Evolutionary conservation across 2,113 vertebrate species (phyloP), one percentile per base, ranked within the genome.

Genomic region (Passer montanus): DNA sequence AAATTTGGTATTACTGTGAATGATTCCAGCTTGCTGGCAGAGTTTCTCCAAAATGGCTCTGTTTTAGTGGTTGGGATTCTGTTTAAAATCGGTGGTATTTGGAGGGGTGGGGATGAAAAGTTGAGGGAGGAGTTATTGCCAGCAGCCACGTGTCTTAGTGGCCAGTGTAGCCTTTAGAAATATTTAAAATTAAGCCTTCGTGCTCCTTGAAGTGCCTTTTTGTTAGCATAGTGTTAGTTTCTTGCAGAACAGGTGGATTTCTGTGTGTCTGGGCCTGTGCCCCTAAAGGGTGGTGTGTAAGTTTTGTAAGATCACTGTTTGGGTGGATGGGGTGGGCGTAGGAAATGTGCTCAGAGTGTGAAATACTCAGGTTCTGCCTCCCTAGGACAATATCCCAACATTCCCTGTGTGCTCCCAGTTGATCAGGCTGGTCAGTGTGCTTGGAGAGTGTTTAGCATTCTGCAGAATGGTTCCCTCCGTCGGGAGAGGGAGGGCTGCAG

Each of bases 31-130:
- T 81, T 63, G 15, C 1, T 44, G 43, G 15, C 41, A 46, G 19
- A 18, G 22, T 76, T 53, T 50, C 3, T 73, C 20, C 30, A 52
- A 28, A 33, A 30, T 3, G 1, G 3, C 3, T 26, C 35, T 62
- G 28, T 60, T 53, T 35, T 43, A 43, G 27, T 49, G 20, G 18
- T 18, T 68, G 43, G 21, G 9, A 4, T n/a, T 72, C 0, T 44
- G 17, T 68, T 84, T 79, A 39, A 64, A 69, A 23, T 69, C 0
- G 0, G 0, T 47, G 0, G 75, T 27, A 43, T 8, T 28, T 44
- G 37, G 15, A 46, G 11, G 12, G 5, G 3, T 70, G 24, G 6
- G 5, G 7, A 1, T 41, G 64, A 33, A 63, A 63, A 33, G 31
- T 10, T 8, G 30, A 52, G 33, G 44, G n/a, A 60, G 20, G 27